A percentile compares a stretch with the other conserved stretches of the same genome.
Evolutionary conservation across 2,888 invertebrate genomes (phyloP).

Genomic region (Tholera decimalis): DNA sequence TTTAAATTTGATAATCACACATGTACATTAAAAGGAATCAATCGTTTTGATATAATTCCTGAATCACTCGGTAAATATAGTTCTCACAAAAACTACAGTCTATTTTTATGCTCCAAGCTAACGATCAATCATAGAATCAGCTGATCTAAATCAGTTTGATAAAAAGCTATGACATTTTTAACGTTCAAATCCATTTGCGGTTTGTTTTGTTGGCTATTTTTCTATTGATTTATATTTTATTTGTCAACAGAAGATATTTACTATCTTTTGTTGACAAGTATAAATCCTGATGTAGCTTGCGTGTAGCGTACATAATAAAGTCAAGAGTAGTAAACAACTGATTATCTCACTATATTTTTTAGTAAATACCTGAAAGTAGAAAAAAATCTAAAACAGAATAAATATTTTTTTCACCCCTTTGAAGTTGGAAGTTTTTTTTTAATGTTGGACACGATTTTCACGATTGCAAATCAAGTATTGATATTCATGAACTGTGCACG

Average conservation of each 20-base stretch:
- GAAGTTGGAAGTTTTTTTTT: too few relatives aligned
- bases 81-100: slow-evolving; percentile 3
- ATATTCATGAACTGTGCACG: too few relatives aligned
- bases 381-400: too few relatives aligned
- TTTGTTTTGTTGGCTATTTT: slow-evolving; percentile 20
- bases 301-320: too few relatives aligned
- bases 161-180: slow-evolving; percentile 25
- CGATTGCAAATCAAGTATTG: too few relatives aligned
- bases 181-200: slow-evolving; percentile 8
- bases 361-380: too few relatives aligned
- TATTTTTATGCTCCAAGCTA: slow-evolving; percentile 1
- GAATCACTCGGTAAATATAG: neutral
- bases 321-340: too few relatives aligned
- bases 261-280: neutral
- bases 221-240: neutral
- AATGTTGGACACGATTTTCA: too few relatives aligned
- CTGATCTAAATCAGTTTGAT: slow-evolving; percentile 25
- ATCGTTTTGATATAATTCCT: neutral
- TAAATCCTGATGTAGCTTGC: fast-evolving
- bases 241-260: too few relatives aligned
- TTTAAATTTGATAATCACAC: neutral
- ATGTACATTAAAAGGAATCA: neutral
- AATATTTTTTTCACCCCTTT: too few relatives aligned
- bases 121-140: slow-evolving; percentile 22
- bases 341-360: too few relatives aligned